phyloP scores from a whole-genome alignment of 2,113 vertebrate species.

The Cyphomyrus discorhynchus region DNA sequence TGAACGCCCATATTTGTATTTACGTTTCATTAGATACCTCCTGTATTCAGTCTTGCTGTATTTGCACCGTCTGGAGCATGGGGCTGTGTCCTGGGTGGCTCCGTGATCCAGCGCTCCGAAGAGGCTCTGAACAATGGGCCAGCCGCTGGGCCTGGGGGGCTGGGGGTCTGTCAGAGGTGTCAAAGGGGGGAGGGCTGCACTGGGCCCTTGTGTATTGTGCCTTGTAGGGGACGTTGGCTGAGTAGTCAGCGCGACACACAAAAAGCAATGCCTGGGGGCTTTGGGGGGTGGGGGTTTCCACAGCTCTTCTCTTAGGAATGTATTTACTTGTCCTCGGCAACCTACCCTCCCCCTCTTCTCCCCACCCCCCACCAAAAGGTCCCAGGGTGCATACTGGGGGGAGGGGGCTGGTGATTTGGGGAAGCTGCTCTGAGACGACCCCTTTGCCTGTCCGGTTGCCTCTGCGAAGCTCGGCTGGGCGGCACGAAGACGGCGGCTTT shows the following conservation, averaged over 20 bases:
- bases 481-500: background rate
- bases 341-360: constrained; percentile 2
- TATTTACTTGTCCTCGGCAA: background rate
- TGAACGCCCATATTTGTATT: background rate
- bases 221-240: background rate
- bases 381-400: background rate
- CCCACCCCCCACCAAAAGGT: background rate
- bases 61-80: background rate
- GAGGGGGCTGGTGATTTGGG: background rate
- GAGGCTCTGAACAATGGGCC: constrained; percentile 2
- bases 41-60: background rate
- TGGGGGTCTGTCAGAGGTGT: constrained; percentile 12
- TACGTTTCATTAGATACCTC: background rate
- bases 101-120: background rate
- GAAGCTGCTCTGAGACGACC: background rate
- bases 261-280: background rate
- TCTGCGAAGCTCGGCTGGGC: background rate
- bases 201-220: constrained; percentile 20
- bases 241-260: constrained; percentile 5
- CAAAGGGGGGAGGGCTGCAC: background rate
- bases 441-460: background rate
- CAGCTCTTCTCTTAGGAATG: constrained; percentile 19
- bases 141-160: constrained; percentile 7
- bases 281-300: constrained; percentile 11
- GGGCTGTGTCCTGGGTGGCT: background rate